Evolutionary conservation across 2,113 vertebrate genomes (phyloP).

Genomic region (Neolamprologus longior): DNA sequence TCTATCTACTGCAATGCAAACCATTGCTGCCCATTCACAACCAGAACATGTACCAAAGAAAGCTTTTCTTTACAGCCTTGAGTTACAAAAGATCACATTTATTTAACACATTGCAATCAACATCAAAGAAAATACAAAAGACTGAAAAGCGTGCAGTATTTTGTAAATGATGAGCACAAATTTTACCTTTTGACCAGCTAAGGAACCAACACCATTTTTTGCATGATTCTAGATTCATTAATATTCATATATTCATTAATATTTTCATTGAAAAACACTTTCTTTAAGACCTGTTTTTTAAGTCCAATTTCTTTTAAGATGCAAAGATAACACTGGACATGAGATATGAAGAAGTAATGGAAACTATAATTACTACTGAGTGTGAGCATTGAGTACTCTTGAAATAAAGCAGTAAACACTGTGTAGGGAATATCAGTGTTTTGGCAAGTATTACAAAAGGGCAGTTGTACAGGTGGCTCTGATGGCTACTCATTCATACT

Average conservation of each 20-base stretch:
- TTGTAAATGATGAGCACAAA: background rate
- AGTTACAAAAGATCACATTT: background rate
- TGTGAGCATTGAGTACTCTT: background rate
- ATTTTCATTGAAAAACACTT: background rate
- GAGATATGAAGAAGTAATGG: background rate
- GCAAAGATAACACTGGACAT: background rate
- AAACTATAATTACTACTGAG: background rate
- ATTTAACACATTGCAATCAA: background rate
- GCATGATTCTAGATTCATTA: background rate
- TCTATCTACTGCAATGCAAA: background rate
- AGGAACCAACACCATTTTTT: background rate
- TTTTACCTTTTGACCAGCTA: background rate
- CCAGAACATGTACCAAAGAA: background rate
- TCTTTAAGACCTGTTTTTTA: background rate
- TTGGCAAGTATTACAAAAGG: background rate
- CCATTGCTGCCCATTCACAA: background rate
- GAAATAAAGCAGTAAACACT: background rate
- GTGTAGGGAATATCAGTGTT: background rate
- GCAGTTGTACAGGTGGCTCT: background rate
- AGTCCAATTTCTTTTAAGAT: background rate
- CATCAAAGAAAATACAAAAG: background rate
- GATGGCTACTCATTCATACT: background rate
- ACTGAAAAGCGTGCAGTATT: background rate
- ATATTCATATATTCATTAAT: background rate
- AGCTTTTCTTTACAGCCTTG: background rate